Conservation (phyloP, 2,113 vertebrate species). For the Pseudopipra pipra region DNA sequence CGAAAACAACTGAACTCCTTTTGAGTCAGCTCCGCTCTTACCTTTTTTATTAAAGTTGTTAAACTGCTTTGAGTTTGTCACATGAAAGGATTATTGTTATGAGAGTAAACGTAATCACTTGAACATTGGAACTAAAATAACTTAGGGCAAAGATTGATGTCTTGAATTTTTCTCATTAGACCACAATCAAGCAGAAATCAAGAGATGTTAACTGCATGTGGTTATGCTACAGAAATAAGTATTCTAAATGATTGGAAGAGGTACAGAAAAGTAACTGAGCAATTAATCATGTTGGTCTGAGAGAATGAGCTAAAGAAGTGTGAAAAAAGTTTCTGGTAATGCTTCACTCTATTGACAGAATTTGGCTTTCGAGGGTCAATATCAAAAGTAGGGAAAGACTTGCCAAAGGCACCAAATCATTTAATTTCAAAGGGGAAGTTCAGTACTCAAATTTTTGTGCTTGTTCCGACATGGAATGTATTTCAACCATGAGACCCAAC, state of each 20-base stretch:
- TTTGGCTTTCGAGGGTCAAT: background rate
- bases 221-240: constrained; percentile 36
- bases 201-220: constrained; percentile 12
- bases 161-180: constrained; percentile 37
- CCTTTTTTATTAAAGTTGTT: background rate
- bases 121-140: background rate
- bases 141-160: constrained; percentile 28
- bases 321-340: background rate
- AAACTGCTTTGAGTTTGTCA: background rate
- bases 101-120: background rate
- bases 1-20: background rate
- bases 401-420: background rate
- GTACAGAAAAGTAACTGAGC: constrained; percentile 7
- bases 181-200: constrained; percentile 7
- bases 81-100: background rate
- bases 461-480: background rate
- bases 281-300: constrained; percentile 35
- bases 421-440: background rate
- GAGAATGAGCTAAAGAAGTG: background rate
- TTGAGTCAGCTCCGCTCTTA: background rate
- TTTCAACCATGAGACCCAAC: background rate
- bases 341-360: background rate
- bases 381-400: background rate
- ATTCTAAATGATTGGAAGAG: constrained; percentile 16
- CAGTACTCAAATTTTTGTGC: background rate